Evolutionary conservation across 2,113 vertebrate species (phyloP), one percentile per base, ranked within the genome.

Genomic region (Oreochromis spilurus): DNA sequence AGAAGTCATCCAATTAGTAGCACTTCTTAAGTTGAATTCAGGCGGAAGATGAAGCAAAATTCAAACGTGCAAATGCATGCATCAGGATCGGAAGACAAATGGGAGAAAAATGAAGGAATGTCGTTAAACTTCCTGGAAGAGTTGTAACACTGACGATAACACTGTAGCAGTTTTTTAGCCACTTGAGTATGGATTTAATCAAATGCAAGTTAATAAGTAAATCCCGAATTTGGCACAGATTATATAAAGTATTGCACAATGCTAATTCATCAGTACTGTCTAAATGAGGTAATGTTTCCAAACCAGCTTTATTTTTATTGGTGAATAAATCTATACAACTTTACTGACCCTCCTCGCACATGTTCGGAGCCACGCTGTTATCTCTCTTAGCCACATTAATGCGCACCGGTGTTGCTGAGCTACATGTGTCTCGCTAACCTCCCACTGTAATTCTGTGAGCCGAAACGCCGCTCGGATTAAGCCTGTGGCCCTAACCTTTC

Each of bases 401-500:
- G 29, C 78, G 53, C 81, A 67, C 70, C 24, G 21, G 58, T 77
- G 45, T 48, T 45, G 67, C 10, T 78, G 80, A 87, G 79, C 57
- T 65, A 36, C 75, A 83, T 31, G 38, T 26, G 9, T 72, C 58
- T 34, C 2, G 3, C 53, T 83, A 75, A 88, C 82, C 90, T 87
- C 81, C 77, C 4, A 57, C 81, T 87, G 87, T 79, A 83, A 60
- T 48, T 85, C 86, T 45, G 79, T 48, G 82, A 12, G 87, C 57
- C 21, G 48, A 29, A 77, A 89, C 57, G 58, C 50, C 11, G 84
- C 77, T 90, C 48, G 62, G 86, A 90, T 24, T 85, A 95, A 89
- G 60, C 67, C 84, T 16, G 9, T 31, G 54, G 58, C 84, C 87
- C 84, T 88, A 92, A 96, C 87, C 84, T 87, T 95, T 94, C 87